Evolutionary conservation across 2,113 vertebrate species (phyloP).

Genomic region (Dascyllus trimaculatus): DNA sequence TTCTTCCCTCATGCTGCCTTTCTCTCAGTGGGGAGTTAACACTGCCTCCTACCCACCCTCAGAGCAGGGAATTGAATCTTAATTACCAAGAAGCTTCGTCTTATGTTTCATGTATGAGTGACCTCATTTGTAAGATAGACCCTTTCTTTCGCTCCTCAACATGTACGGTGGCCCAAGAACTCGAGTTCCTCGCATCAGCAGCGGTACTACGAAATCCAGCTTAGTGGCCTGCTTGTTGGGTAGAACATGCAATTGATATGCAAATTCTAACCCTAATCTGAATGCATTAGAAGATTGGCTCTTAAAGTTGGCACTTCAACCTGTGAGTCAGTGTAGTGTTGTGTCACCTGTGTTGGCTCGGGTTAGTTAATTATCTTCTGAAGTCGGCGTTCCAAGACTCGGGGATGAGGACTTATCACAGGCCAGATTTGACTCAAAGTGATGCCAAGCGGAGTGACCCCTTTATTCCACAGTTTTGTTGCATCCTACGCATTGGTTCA

Average conservation of each 20-base stretch:
- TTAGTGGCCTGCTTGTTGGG: constrained; percentile 28
- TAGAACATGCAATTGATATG: constrained; percentile 31
- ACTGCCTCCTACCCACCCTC: constrained; percentile 27
- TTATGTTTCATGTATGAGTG: constrained; percentile 59
- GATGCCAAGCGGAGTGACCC: not conserved
- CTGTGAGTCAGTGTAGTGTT: not conserved
- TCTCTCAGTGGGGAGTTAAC: constrained; percentile 42
- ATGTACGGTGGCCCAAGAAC: constrained; percentile 1
- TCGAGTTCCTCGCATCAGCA: not conserved
- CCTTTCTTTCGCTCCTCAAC: constrained; percentile 8
- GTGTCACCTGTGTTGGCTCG: constrained; percentile 17
- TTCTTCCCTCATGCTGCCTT: not conserved
- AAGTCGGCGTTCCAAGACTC: constrained; percentile 1
- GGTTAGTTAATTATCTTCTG: constrained; percentile 28
- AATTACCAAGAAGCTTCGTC: constrained; percentile 46
- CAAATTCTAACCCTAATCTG: constrained; percentile 6
- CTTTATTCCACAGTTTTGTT: no score
- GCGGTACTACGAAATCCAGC: constrained; percentile 14
- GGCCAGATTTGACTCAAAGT: not conserved
- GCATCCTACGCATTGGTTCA: no score
- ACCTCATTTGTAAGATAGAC: constrained; percentile 50
- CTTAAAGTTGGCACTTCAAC: constrained; percentile 5
- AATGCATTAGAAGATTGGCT: constrained; percentile 25
- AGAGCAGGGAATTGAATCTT: constrained; percentile 56
- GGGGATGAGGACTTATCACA: not conserved